Base-by-base conservation (phyloP, 2,113 vertebrate genomes). In the Etheostoma spectabile region DNA sequence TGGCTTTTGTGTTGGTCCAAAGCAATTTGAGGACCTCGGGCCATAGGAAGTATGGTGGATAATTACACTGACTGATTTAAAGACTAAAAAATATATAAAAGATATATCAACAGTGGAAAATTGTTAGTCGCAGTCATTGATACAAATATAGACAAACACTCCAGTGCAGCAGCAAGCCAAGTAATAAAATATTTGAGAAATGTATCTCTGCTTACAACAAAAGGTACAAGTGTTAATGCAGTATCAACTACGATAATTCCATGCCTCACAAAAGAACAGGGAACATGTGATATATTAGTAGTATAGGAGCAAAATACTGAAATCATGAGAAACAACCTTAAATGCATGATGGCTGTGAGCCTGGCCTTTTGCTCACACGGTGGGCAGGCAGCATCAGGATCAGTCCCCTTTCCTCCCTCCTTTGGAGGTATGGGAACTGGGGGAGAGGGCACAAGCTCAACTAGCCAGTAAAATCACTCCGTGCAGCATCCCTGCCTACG, bases 381-480 rank as follows among this genome's bases (percentile, higher is more conserved):
- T 42, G 76, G 22, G 65, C 84, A 80, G 51, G 70, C 82, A 70
- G 72, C 63, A 60, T 55, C 22, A 45, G 15, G 62, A 77, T 22
- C 66, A 4, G 19, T 70, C 68, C 42, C 6, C 33, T 38, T 38
- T 55, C 72, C 81, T 14, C 83, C 77, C 81, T n/a, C 80, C 64
- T 80, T 69, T 30, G 2, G 22, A 85, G 69, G 79, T 27, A 87
- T 86, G 82, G 83, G 86, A 92, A 91, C 74, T 92, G 81, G 89
- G 80, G 89, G 85, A 84, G 92, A 86, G 91, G 92, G 77, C 83
- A 88, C 27, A 64, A 85, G 80, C 86, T 80, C 86, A 73, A 73
- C 83, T 80, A 90, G 80, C 91, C 90, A 86, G 84, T 92, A 85
- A 86, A 63, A 89, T 90, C 80, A 1, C 81, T 84, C 76, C 49